Percentiles rank a stretch among this genome's conserved stretches.
phyloP scores from a whole-genome alignment of 2,888 invertebrate genomes.

The Phyllotreta cruciferae region DNA sequence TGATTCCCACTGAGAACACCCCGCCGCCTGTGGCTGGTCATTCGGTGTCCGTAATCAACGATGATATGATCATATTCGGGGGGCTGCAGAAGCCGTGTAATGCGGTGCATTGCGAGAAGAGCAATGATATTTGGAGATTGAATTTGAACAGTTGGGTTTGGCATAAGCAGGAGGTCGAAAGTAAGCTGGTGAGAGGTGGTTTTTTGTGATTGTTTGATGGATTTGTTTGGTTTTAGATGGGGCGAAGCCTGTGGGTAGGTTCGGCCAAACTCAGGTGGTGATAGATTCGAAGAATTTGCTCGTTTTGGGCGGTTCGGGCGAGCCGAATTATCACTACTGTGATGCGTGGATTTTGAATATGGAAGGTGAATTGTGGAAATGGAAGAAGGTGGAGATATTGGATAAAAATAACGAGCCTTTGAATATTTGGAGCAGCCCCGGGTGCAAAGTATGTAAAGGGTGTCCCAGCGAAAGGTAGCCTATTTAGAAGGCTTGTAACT shows the following conservation, averaged over 20 bases:
- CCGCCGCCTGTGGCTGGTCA: slow-evolving; percentile 91
- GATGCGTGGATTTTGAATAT: slow-evolving; percentile 91
- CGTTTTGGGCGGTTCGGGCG: slow-evolving; percentile 87
- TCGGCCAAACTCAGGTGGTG: slow-evolving; percentile 91
- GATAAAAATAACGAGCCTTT: slow-evolving; percentile 83
- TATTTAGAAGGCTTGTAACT: no score
- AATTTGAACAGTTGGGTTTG: slow-evolving; percentile 79
- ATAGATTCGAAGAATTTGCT: slow-evolving; percentile 80
- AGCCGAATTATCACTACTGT: slow-evolving; percentile 84
- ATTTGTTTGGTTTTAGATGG: slow-evolving; percentile 40
- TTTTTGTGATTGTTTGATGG: not conserved
- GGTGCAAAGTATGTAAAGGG: slow-evolving; percentile 83
- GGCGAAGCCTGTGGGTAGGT: slow-evolving; percentile 63
- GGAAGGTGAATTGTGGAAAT: slow-evolving; percentile 73
- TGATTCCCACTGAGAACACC: slow-evolving; percentile 67
- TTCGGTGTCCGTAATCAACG: slow-evolving; percentile 84
- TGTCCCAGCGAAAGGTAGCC: no score
- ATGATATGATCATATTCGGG: slow-evolving; percentile 82
- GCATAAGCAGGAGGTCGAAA: slow-evolving; percentile 74
- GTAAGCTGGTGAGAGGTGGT: slow-evolving; percentile 37
- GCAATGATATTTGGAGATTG: slow-evolving; percentile 90
- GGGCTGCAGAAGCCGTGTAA: slow-evolving; percentile 56
- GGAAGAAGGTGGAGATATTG: slow-evolving; percentile 77
- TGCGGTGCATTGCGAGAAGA: slow-evolving; percentile 60
- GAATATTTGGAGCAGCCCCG: slow-evolving; percentile 93